Base-by-base conservation (phyloP, 2,797 vertebrate genomes). In the Melopsittacus undulatus region DNA sequence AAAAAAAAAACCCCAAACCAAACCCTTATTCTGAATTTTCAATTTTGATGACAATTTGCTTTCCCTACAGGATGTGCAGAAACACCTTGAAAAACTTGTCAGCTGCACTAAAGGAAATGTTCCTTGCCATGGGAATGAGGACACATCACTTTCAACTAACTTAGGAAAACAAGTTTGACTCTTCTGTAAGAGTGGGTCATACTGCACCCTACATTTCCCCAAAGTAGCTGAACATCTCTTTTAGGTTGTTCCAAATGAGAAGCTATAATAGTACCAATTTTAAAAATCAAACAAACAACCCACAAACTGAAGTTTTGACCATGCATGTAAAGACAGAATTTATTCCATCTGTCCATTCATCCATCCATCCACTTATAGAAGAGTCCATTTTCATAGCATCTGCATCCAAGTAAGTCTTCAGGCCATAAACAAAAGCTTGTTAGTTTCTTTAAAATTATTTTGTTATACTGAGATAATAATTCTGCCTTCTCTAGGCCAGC, bases 41-140 rank as follows among this genome's bases (percentile, higher is more conserved):
- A 93, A 92, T 96, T 97, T 96, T 96, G 95, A 97, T 96, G 92
- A 97, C 93, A 92, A 84, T 96, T 97, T 97, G 81, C 95, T 97
- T 97, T 97, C 70, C 89, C 84, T 89, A 84, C 67, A 95, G 87
- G 86, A 95, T 89, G 63, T 83, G 27, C 51, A 94, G 93, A 95
- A 97, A 95, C 84, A 93, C 89, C 95, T 96, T 96, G 92, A 97
- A 96, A 96, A 96, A 92, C 69, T 92, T 92, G 79, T 92, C 76
- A 76, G 27, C 54, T 83, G 66, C 49, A 73, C 80, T 91, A 87
- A 93, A 94, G 66, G 23, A 92, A 92, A 76, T 61, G 34, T 64
- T 86, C 69, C 67, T 87, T 90, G 78, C 82, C 43, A 79, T 93
- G 82, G 49, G 66, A 90, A 89, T 62, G 72, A 94, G 83, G 87